These are phyloP conservation scores for Procambarus clarkii DNA, from an alignment of 1,140 invertebrate genomes.

Conservation along the genomic window DNA sequence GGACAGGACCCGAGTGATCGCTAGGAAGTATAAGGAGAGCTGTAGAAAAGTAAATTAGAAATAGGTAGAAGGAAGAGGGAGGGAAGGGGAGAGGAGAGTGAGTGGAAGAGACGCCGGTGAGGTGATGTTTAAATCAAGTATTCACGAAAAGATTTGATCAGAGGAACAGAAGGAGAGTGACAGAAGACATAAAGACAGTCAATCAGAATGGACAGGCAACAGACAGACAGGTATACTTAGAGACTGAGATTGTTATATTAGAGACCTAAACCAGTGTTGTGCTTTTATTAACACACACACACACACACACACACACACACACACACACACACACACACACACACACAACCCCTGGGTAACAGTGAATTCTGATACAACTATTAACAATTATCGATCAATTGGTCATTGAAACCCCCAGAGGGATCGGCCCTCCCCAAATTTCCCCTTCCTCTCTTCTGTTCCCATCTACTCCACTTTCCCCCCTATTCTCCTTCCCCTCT, in stretches of 20 bases:
- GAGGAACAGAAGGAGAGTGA: too few species aligned
- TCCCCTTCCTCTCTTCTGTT: background rate
- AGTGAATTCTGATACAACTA: slow-evolving; percentile 33
- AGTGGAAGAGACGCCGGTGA: background rate
- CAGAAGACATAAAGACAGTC: too few species aligned
- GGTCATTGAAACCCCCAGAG: slow-evolving; percentile 56
- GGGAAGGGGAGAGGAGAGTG: background rate
- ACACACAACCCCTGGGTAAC: background rate
- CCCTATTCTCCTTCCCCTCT: background rate
- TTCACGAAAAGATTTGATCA: background rate
- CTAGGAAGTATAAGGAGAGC: slow-evolving; percentile 28
- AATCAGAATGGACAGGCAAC: too few species aligned
- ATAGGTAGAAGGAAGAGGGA: background rate
- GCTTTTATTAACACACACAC: too few species aligned
- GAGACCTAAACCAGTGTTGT: too few species aligned
- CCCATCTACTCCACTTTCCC: slow-evolving; percentile 7
- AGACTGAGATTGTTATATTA: too few species aligned
- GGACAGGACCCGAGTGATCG: slow-evolving; percentile 29
- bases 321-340: background rate
- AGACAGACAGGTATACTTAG: too few species aligned
- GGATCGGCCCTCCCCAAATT: background rate
- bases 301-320: background rate
- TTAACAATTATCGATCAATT: slow-evolving; percentile 64
- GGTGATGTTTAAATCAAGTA: slow-evolving; percentile 11
- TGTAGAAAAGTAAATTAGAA: slow-evolving; percentile 48